Base-by-base conservation (phyloP, 2,113 vertebrate genomes). In the Oreotrochilus melanogaster region DNA sequence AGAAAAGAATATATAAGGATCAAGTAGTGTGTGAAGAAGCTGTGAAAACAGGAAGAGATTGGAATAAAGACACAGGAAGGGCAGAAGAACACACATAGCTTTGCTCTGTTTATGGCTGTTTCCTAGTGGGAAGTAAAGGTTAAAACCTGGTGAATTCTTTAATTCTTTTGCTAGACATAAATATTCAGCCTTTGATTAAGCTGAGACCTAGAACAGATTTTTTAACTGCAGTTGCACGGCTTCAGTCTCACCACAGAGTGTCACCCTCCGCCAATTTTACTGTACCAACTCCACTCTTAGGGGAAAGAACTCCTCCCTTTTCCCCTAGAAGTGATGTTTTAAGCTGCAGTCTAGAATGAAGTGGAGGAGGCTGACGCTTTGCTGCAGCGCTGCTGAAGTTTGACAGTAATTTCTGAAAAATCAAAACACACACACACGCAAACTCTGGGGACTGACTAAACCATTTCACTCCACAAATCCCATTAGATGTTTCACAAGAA, bases 221-320 rank as follows among this genome's bases (percentile, higher is more conserved):
- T 48, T 30, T 42, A 27, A 10, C 18, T 10, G 64, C 35, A 58
- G 56, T 12, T 94, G 96, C 89, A 67, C 0, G 9, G 67, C 35
- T 71, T 11, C 78, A 3, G 2, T 43, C 75, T 70, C 50, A 48
- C 95, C 95, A 88, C 95, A n/a, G 66, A 13, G 95, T 66, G 96
- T 93, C 96, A 87, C 43, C 65, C 96, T 92, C 80, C 28, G 14
- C 89, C 93, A 93, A 3, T 5, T 28, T 10, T 43, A 33, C 64
- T 10, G 30, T 71, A 62, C 60, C 24, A 58, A 11, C 42, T 27
- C 58, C 9, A 1, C n/a, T 73, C 18, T 23, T 5, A 7, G 9
- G 12, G 13, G 28, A 53, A 53, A 19, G 33, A 6, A 4, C 30
- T 61, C 62, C 2, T 3, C 60, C 35, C 13, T 4, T 27, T 30